Percentiles rank a stretch among this genome's conserved stretches.
Evolutionary conservation across 2,888 invertebrate species (phyloP).

Genomic region (Drosophila quinaria): DNA sequence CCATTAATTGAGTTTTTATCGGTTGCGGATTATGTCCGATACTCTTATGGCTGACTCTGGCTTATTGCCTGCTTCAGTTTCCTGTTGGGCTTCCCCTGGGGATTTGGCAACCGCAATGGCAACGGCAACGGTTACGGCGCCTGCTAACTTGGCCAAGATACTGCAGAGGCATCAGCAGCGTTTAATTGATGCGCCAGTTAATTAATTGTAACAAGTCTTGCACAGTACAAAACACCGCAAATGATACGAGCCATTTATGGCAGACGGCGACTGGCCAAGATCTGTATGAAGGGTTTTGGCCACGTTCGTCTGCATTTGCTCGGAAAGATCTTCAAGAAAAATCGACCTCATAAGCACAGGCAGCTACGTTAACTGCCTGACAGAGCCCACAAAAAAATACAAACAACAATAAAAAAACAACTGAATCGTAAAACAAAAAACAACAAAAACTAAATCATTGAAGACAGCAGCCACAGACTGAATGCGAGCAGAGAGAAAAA

Average conservation of each 20-base stretch:
- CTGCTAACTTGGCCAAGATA: constrained; percentile 38
- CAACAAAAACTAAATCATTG: constrained; percentile 57
- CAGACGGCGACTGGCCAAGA: constrained; percentile 38
- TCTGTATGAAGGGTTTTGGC: constrained; percentile 3
- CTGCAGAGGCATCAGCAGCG: constrained; percentile 23
- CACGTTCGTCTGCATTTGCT: background rate
- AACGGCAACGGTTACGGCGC: constrained; percentile 38
- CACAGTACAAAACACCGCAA: constrained; percentile 64
- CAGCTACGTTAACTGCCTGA: constrained; percentile 67
- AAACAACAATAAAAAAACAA: background rate
- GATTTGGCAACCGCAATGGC: constrained; percentile 46
- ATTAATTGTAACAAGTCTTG: constrained; percentile 76
- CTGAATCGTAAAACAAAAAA: constrained; percentile 10
- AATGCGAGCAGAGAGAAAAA: constrained; percentile 34
- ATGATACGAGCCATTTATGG: constrained; percentile 63
- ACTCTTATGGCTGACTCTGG: constrained; percentile 3
- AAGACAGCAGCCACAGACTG: constrained; percentile 52
- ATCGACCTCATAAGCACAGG: constrained; percentile 72
- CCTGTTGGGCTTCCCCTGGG: constrained; percentile 43
- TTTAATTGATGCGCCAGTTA: constrained; percentile 78
- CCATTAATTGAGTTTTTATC: constrained; percentile 77
- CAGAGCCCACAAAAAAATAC: constrained; percentile 23
- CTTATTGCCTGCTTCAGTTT: constrained; percentile 24
- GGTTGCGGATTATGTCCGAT: constrained; percentile 62
- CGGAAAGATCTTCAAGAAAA: constrained; percentile 28